Conservation (phyloP, 2,113 vertebrate genomes). For the Tyto alba region DNA sequence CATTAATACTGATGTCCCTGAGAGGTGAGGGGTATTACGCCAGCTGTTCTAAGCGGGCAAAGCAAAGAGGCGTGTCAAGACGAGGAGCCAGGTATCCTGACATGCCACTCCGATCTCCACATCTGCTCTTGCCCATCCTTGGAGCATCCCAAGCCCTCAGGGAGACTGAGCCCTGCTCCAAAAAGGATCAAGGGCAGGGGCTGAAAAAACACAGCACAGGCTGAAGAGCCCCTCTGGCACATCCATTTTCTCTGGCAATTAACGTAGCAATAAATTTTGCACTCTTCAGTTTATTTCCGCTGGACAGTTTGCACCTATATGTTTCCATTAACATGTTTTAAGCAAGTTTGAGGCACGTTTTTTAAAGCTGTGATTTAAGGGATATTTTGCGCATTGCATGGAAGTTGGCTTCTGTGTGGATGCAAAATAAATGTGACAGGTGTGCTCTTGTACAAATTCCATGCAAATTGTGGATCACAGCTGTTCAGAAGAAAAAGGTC, state of each 20-base stretch:
- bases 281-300: not conserved
- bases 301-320: rapidly evolving
- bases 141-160: rapidly evolving
- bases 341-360: not conserved
- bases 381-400: not conserved
- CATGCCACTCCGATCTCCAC: rapidly evolving
- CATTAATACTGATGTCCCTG: rapidly evolving
- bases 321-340: rapidly evolving
- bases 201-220: rapidly evolving
- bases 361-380: not conserved
- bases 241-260: not conserved
- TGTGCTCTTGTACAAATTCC: not conserved
- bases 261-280: not conserved
- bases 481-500: not conserved
- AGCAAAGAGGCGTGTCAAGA: rapidly evolving
- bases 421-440: not conserved
- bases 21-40: rapidly evolving
- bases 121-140: rapidly evolving
- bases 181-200: not conserved
- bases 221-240: not conserved
- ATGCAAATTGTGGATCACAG: not conserved
- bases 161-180: not conserved
- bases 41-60: rapidly evolving
- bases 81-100: not conserved
- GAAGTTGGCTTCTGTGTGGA: not conserved